A percentile compares a stretch with the other conserved stretches of the same genome.
These are phyloP conservation scores for Basileuterus tristriatus DNA, from an alignment of 2,797 vertebrate species.

Conservation along the genomic window DNA sequence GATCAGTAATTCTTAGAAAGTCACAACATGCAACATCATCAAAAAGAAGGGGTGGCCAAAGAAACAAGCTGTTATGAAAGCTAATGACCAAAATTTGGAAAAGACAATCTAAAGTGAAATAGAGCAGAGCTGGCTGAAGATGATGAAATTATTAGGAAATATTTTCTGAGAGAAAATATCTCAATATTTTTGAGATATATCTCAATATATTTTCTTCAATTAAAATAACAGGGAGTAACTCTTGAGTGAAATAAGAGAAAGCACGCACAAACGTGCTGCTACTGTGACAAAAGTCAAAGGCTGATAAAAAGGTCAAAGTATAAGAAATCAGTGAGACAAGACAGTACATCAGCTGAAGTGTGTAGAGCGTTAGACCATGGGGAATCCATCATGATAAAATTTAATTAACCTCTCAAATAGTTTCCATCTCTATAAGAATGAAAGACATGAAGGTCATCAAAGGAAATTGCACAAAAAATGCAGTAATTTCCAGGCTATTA, in stretches of 20 bases:
- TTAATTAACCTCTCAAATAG: neutral
- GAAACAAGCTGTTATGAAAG: neutral
- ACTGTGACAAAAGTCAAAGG: neutral
- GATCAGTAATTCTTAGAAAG: neutral
- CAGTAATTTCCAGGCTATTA: neutral
- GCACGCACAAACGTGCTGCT: neutral
- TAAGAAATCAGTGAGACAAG: neutral
- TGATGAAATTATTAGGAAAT: neutral
- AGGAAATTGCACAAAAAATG: neutral
- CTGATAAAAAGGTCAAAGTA: neutral
- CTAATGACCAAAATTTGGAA: neutral
- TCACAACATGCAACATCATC: neutral
- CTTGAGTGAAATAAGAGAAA: neutral
- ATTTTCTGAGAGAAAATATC: neutral
- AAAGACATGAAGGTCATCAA: neutral
- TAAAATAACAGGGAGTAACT: neutral
- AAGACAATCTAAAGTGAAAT: neutral
- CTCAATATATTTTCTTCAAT: neutral
- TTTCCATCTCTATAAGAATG: neutral
- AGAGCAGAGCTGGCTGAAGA: neutral
- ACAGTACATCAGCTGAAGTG: neutral
- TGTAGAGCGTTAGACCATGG: accelerated
- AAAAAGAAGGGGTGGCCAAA: neutral
- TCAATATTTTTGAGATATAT: too few species aligned
- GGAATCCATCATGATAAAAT: neutral